Percentiles rank a stretch among this genome's conserved stretches.
These are phyloP conservation scores for Tichodroma muraria DNA, from an alignment of 2,113 vertebrate species.

Conservation along the genomic window DNA sequence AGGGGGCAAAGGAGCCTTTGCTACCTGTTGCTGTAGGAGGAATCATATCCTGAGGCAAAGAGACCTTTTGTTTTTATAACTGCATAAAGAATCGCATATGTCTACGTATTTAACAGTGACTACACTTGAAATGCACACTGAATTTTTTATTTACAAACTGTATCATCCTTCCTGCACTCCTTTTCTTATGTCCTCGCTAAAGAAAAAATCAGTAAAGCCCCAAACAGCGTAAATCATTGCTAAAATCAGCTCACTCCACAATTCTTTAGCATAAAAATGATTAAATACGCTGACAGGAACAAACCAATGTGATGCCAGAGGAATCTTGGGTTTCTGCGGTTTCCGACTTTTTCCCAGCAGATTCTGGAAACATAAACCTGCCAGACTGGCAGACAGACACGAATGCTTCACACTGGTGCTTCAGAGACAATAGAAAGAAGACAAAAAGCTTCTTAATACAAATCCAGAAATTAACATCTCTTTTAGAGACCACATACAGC, in stretches of 20 bases:
- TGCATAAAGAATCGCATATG: background rate
- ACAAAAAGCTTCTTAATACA: background rate
- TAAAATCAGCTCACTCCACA: background rate
- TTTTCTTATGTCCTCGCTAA: background rate
- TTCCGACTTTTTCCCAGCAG: background rate
- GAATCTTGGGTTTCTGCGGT: background rate
- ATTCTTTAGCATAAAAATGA: background rate
- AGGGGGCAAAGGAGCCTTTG: background rate
- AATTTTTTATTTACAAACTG: background rate
- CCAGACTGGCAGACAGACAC: background rate
- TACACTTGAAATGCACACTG: background rate
- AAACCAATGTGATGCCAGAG: background rate
- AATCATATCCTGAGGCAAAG: background rate
- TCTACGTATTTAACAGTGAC: background rate
- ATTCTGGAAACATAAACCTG: background rate
- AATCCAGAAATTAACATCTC: background rate
- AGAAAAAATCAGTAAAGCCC: background rate
- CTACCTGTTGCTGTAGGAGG: slow-evolving; percentile 29
- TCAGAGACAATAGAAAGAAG: background rate
- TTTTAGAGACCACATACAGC: fast-evolving
- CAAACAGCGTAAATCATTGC: background rate
- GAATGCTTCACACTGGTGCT: background rate
- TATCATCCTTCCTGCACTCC: background rate
- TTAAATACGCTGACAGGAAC: background rate
- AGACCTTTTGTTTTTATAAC: background rate